Conservation (phyloP, 2,113 vertebrate genomes). For the Plestiodon gilberti region DNA sequence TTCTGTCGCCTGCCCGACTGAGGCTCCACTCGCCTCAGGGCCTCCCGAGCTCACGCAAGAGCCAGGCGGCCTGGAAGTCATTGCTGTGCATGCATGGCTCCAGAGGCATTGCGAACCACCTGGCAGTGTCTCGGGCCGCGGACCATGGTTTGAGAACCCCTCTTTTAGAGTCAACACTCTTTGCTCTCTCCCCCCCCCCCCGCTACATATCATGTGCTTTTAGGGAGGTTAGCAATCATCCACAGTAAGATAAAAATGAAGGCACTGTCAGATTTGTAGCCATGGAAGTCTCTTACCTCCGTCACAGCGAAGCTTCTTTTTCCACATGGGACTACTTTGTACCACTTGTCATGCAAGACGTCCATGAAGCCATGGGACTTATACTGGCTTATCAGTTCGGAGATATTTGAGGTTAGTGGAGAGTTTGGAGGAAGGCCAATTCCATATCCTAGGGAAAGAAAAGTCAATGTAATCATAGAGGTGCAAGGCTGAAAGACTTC, state of each 20-base stretch:
- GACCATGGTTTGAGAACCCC: too few species aligned
- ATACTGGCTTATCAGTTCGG: slow-evolving; percentile 95
- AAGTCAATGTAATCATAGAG: neutral
- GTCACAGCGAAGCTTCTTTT: slow-evolving; percentile 97
- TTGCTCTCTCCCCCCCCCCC: neutral
- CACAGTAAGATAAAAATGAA: neutral
- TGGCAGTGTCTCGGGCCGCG: too few species aligned
- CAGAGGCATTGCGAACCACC: too few species aligned
- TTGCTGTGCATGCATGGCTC: too few species aligned
- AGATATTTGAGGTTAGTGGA: slow-evolving; percentile 93
- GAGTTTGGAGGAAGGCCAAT: slow-evolving; percentile 98
- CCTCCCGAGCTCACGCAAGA: too few species aligned
- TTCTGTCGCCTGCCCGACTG: too few species aligned
- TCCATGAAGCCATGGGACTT: slow-evolving; percentile 99
- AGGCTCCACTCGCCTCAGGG: too few species aligned
- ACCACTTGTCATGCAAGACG: slow-evolving; percentile 97
- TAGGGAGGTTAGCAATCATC: neutral
- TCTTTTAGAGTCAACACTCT: neutral
- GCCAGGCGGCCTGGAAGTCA: too few species aligned
- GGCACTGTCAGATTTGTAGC: neutral
- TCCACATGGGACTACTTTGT: slow-evolving; percentile 96
- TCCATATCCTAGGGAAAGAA: slow-evolving; percentile 87
- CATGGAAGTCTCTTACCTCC: slow-evolving; percentile 77
- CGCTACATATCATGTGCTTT: neutral
- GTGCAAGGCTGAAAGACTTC: neutral